These are phyloP conservation scores for Hypsibius dujardini DNA, from an alignment of 1,140 invertebrate species.

Conservation along the genomic window DNA sequence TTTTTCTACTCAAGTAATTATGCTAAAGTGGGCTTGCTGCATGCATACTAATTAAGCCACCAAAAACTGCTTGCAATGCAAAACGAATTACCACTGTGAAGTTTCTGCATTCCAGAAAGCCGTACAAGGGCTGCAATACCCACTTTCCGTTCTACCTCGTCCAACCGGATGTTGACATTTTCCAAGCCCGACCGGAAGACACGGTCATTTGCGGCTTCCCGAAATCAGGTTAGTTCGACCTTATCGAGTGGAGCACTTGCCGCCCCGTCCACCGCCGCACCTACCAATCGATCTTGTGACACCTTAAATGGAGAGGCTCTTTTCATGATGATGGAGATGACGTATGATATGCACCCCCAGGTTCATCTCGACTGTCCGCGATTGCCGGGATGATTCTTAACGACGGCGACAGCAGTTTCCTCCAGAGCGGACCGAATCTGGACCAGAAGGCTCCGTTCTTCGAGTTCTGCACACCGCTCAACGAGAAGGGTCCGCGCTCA, in stretches of 20 bases:
- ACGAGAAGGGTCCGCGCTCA: constrained; percentile 7
- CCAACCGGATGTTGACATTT: constrained; percentile 9
- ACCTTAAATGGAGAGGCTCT: neutral
- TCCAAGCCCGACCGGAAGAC: neutral
- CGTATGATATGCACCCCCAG: neutral
- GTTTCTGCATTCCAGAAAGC: neutral
- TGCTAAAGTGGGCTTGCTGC: neutral
- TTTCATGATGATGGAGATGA: neutral
- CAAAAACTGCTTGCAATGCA: neutral
- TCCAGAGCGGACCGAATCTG: neutral
- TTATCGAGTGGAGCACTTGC: neutral
- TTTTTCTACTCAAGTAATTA: neutral
- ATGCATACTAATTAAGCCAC: neutral
- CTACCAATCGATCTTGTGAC: neutral
- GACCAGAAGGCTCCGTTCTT: constrained; percentile 2
- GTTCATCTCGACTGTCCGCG: constrained; percentile 3
- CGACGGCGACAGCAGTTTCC: neutral
- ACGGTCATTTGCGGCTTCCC: neutral
- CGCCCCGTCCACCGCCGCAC: neutral
- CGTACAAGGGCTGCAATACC: neutral
- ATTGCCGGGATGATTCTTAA: neutral
- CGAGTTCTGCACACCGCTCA: constrained; percentile 14
- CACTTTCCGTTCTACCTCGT: neutral
- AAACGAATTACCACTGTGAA: neutral
- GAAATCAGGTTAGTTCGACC: neutral